Evolutionary conservation across 2,888 invertebrate genomes (phyloP).

Genomic region (Rhagonycha lutea): DNA sequence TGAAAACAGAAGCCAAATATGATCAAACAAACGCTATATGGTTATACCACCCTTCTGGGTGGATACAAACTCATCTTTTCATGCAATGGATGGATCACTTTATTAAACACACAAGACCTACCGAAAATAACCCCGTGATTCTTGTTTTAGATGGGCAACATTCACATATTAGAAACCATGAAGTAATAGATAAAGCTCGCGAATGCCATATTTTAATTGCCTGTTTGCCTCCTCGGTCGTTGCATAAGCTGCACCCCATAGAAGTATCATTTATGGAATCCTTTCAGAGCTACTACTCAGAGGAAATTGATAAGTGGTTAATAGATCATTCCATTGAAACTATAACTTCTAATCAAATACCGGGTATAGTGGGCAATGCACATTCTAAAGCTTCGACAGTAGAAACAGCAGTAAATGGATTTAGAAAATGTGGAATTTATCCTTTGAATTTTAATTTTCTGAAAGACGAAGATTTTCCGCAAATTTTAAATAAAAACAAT

Average conservation of each 20-base stretch:
- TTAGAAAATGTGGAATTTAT: conserved; percentile 15
- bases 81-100: conserved; percentile 44
- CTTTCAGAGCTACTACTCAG: not conserved
- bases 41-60: conserved; percentile 40
- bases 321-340: not conserved
- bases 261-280: not conserved
- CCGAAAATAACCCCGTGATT: conserved; percentile 33
- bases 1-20: conserved; percentile 36
- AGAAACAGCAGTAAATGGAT: conserved; percentile 5
- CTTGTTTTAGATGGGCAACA: conserved; percentile 25
- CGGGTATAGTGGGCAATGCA: not conserved
- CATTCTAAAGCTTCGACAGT: not conserved
- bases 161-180: not conserved
- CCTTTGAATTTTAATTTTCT: conserved; percentile 9
- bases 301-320: not conserved
- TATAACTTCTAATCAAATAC: not conserved
- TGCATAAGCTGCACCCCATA: not conserved
- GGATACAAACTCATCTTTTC: conserved; percentile 44
- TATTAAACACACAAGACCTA: conserved; percentile 22
- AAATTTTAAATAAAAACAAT: not conserved
- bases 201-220: not conserved
- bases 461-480: not conserved
- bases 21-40: conserved; percentile 42
- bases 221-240: conserved; percentile 2
- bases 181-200: not conserved